phyloP scores from a whole-genome alignment of 2,888 invertebrate species.

The Stenichneumon culpator region DNA sequence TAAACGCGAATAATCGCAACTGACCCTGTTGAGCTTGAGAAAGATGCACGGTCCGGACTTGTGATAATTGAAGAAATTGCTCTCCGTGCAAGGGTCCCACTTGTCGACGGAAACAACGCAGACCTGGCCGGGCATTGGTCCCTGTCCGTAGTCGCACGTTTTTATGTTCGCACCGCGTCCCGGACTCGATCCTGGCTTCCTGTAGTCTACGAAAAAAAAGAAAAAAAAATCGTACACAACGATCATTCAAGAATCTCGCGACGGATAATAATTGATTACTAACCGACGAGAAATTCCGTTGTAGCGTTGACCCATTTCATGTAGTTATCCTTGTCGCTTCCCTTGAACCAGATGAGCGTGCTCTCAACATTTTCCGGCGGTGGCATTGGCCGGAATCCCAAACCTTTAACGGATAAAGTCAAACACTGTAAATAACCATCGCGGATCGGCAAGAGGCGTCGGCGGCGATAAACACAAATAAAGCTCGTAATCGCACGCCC shows the following conservation, averaged over 20 bases:
- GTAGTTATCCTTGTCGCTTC: conserved; percentile 91
- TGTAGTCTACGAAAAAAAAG: conserved; percentile 87
- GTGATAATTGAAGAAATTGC: conserved; percentile 95
- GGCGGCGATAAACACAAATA: conserved; percentile 12
- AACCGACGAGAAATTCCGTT: conserved; percentile 92
- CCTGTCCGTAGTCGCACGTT: conserved; percentile 91
- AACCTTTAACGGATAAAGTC: conserved; percentile 82
- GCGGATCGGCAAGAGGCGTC: neutral
- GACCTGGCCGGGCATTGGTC: conserved; percentile 91
- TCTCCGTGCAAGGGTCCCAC: conserved; percentile 93
- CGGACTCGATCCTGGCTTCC: conserved; percentile 90
- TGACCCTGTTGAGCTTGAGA: conserved; percentile 96
- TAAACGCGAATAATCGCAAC: neutral
- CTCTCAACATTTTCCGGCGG: conserved; percentile 94
- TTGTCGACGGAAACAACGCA: conserved; percentile 95
- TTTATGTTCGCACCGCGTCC: conserved; percentile 92
- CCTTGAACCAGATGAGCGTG: conserved; percentile 97
- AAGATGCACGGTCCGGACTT: conserved; percentile 97
- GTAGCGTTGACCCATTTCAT: conserved; percentile 92
- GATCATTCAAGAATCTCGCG: neutral
- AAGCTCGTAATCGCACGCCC: neutral
- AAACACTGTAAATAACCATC: neutral
- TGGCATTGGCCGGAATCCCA: conserved; percentile 98
- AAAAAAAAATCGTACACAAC: conserved; percentile 4
- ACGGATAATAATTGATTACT: conserved; percentile 74